phyloP scores from a whole-genome alignment of 2,888 invertebrate genomes.

The Ametastegia equiseti region DNA sequence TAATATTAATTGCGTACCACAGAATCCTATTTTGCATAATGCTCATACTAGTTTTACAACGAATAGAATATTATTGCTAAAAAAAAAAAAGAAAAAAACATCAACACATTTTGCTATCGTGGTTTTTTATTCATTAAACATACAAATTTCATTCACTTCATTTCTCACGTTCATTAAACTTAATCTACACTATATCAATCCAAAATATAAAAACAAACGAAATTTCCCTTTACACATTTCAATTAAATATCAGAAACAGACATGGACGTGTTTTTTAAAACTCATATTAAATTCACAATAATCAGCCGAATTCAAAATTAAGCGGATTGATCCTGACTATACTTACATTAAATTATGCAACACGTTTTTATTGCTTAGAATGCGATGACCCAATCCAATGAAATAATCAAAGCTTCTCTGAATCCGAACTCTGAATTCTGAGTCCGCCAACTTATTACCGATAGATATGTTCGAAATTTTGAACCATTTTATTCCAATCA shows the following conservation, averaged over 20 bases:
- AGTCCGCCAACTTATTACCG: conserved; percentile 14
- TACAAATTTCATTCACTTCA: not conserved
- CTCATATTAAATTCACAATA: not conserved
- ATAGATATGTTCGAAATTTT: conserved; percentile 11
- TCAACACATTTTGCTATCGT: conserved; percentile 59
- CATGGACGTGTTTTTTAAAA: conserved; percentile 6
- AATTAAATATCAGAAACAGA: not conserved
- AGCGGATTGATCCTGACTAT: not conserved
- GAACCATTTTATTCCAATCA: not conserved
- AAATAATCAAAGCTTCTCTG: not conserved
- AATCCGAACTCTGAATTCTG: not conserved
- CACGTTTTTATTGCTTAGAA: conserved; percentile 9
- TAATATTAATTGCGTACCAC: conserved; percentile 44
- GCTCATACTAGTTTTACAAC: conserved; percentile 74
- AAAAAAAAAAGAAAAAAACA: too few relatives aligned
- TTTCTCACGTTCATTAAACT: not conserved
- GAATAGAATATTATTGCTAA: conserved; percentile 68
- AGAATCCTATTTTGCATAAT: conserved; percentile 63
- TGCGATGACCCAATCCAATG: conserved; percentile 5
- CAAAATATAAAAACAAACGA: not conserved
- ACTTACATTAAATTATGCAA: not conserved
- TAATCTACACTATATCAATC: not conserved
- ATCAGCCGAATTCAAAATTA: conserved; percentile 11
- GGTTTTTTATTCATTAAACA: not conserved
- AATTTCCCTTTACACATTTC: not conserved